These are phyloP conservation scores for Latheticus oryzae DNA, from an alignment of 2,888 invertebrate species.

Conservation along the genomic window DNA sequence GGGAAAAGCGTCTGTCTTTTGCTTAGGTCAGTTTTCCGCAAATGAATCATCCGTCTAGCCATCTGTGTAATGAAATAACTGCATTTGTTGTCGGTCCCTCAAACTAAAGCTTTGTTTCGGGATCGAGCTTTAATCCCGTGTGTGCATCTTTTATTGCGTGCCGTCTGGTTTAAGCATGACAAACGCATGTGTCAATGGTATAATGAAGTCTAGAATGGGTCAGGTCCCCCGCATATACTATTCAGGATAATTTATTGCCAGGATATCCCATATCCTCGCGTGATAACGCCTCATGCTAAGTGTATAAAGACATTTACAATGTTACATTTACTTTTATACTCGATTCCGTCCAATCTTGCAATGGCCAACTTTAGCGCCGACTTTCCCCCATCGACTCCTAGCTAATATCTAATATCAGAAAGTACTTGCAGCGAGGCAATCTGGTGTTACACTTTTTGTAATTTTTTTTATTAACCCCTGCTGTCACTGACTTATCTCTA, in stretches of 20 bases:
- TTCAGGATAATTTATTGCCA: slow-evolving; percentile 62
- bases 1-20: slow-evolving; percentile 58
- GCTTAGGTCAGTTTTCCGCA: not conserved
- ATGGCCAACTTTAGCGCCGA: slow-evolving; percentile 36
- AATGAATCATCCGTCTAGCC: slow-evolving; percentile 38
- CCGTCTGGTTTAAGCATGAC: slow-evolving; percentile 55
- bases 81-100: slow-evolving; percentile 46
- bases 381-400: slow-evolving; percentile 33
- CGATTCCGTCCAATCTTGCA: too few species aligned
- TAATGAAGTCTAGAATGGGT: slow-evolving; percentile 59
- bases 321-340: too few species aligned
- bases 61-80: slow-evolving; percentile 51
- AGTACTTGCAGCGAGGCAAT: slow-evolving; percentile 51
- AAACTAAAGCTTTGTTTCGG: slow-evolving; percentile 37
- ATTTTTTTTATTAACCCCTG: slow-evolving; percentile 48
- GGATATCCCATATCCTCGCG: slow-evolving; percentile 63
- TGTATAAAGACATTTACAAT: too few species aligned
- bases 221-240: slow-evolving; percentile 45
- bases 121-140: slow-evolving; percentile 51
- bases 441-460: slow-evolving; percentile 45
- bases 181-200: slow-evolving; percentile 60
- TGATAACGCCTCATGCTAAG: slow-evolving; percentile 58
- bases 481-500: slow-evolving; percentile 35
- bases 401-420: slow-evolving; percentile 56
- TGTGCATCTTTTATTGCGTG: slow-evolving; percentile 58